Percentiles rank a stretch among this genome's conserved stretches.
Evolutionary conservation across 2,797 vertebrate genomes (phyloP).

Genomic region (Coregonus ussuriensis): DNA sequence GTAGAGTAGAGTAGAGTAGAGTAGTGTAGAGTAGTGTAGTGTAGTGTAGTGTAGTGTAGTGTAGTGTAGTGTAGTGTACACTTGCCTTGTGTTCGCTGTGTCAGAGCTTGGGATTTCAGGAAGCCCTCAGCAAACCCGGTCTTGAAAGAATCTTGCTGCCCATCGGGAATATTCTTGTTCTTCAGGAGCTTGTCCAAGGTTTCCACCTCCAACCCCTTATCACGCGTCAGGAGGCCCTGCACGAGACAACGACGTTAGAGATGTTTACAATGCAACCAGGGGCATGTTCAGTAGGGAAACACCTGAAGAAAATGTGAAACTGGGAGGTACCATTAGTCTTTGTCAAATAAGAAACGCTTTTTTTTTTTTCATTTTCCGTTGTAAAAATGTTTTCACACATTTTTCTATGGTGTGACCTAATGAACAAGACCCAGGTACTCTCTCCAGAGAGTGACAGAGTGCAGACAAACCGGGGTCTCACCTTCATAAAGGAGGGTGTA

Average conservation of each 20-base stretch:
- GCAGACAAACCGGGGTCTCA: conserved; percentile 36
- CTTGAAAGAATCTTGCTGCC: conserved; percentile 94
- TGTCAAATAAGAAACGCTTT: neutral
- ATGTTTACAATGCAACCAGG: neutral
- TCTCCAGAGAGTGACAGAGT: too few species aligned
- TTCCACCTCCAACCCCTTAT: conserved; percentile 84
- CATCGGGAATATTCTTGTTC: conserved; percentile 89
- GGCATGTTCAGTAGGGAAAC: neutral
- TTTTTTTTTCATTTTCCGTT: neutral
- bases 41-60: neutral
- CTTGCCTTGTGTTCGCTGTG: conserved; percentile 91
- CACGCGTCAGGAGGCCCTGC: conserved; percentile 88
- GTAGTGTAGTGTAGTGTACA: neutral
- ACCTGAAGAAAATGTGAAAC: neutral
- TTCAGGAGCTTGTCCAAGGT: conserved; percentile 88
- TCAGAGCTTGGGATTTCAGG: conserved; percentile 91
- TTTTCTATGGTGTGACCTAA: neutral
- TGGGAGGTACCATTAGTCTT: neutral
- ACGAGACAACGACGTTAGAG: conserved; percentile 6
- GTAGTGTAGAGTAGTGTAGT: neutral
- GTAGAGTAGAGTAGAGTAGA: neutral
- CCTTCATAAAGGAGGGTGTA: conserved; percentile 92
- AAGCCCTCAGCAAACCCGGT: conserved; percentile 96
- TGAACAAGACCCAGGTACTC: neutral
- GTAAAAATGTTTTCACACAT: neutral